phyloP scores from a whole-genome alignment of 2,888 invertebrate genomes.

The Allygus modestus region DNA sequence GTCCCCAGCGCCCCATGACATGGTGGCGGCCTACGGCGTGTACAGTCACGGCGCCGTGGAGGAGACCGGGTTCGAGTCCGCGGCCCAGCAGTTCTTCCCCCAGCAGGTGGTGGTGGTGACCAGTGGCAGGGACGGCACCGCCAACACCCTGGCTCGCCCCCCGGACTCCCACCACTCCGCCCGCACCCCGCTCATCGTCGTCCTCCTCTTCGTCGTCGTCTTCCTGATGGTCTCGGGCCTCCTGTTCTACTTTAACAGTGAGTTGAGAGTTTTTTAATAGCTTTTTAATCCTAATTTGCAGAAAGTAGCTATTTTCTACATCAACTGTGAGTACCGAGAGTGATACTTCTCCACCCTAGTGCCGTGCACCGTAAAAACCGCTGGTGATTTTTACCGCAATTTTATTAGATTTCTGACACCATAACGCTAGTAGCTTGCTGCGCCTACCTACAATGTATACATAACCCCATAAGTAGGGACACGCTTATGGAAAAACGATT shows the following conservation, averaged over 20 bases:
- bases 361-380: too few relatives aligned
- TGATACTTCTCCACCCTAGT: too few relatives aligned
- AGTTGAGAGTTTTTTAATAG: neutral
- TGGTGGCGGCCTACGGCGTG: slow-evolving; percentile 51
- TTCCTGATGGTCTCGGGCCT: slow-evolving; percentile 45
- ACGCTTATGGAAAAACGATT: too few relatives aligned
- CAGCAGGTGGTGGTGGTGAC: slow-evolving; percentile 50
- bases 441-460: too few relatives aligned
- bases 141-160: slow-evolving; percentile 15
- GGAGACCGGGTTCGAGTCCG: slow-evolving; percentile 44
- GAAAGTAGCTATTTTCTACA: too few relatives aligned
- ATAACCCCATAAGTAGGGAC: too few relatives aligned
- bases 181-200: neutral
- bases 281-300: too few relatives aligned
- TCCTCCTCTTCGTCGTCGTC: slow-evolving; percentile 26
- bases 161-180: neutral
- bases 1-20: slow-evolving; percentile 24
- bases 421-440: too few relatives aligned
- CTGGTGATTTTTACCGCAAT: too few relatives aligned
- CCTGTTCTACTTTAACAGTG: slow-evolving; percentile 49
- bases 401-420: too few relatives aligned
- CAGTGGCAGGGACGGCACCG: slow-evolving; percentile 33
- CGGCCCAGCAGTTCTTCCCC: slow-evolving; percentile 19
- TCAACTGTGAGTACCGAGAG: too few relatives aligned
- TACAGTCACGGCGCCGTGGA: slow-evolving; percentile 35